phyloP scores from a whole-genome alignment of 2,797 vertebrate species.

The Sebastes cheni region DNA sequence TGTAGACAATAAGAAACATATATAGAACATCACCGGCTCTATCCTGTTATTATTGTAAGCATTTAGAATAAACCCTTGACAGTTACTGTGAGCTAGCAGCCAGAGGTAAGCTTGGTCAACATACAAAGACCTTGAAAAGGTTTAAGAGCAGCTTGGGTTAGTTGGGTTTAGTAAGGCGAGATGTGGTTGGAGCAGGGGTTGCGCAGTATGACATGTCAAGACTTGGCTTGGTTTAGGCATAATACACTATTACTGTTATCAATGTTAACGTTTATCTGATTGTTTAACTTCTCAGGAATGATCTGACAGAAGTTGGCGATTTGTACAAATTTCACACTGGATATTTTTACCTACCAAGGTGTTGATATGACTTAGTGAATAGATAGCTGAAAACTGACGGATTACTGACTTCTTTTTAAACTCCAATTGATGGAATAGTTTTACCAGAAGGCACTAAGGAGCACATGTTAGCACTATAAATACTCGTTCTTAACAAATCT shows the following conservation, averaged over 20 bases:
- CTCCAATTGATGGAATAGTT: not conserved
- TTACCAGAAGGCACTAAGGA: not conserved
- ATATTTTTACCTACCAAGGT: not conserved
- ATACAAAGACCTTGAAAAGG: not conserved
- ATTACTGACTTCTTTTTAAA: constrained; percentile 2
- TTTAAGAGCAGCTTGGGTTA: constrained; percentile 43
- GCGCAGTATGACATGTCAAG: constrained; percentile 38
- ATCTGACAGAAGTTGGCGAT: not conserved
- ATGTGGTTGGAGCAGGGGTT: constrained; percentile 13
- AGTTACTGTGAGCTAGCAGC: constrained; percentile 9
- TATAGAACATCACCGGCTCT: not conserved
- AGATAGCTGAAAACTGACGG: not conserved
- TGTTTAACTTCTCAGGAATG: not conserved
- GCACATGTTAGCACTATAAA: constrained; percentile 34
- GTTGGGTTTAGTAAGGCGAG: constrained; percentile 47
- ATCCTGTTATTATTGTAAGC: not conserved
- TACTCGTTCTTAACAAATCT: constrained; percentile 33
- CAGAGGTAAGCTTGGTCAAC: not conserved
- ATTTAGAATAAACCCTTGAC: not conserved
- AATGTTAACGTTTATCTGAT: not conserved
- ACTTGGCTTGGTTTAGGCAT: not conserved
- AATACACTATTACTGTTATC: not conserved
- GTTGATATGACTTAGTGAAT: not conserved
- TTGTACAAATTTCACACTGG: not conserved
- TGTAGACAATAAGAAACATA: not conserved